Conservation (phyloP, 2,797 vertebrate species). For the Onychomys torridus region DNA sequence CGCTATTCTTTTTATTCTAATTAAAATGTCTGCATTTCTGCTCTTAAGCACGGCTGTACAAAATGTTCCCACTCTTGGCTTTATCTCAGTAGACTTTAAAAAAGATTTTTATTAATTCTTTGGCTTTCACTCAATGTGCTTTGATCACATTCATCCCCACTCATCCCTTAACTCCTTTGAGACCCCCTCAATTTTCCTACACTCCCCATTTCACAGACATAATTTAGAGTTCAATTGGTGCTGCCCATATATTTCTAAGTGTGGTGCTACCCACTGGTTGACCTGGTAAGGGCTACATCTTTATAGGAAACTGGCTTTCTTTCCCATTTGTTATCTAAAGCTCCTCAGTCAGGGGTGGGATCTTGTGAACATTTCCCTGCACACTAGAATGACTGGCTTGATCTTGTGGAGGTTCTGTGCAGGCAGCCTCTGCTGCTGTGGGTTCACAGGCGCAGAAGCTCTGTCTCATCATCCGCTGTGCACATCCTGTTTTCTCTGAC, state of each 20-base stretch:
- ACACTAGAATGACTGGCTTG: neutral
- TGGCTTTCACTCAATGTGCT: neutral
- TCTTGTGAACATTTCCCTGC: no score
- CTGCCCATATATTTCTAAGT: neutral
- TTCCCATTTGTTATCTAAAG: neutral
- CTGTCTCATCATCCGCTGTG: neutral
- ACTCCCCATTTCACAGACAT: neutral
- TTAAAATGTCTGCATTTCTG: constrained; percentile 71
- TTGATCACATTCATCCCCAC: neutral
- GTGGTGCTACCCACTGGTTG: neutral
- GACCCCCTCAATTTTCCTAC: neutral
- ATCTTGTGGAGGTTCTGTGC: neutral
- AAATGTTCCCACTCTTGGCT: constrained; percentile 24
- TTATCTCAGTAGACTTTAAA: constrained; percentile 26
- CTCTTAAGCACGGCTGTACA: constrained; percentile 49
- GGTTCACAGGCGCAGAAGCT: neutral
- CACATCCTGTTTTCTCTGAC: neutral
- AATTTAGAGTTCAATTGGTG: neutral
- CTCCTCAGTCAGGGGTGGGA: neutral
- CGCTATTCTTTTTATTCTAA: constrained; percentile 75
- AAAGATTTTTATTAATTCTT: neutral
- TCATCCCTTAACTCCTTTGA: neutral
- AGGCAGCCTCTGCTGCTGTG: neutral
- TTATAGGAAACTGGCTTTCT: neutral
- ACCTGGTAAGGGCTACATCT: neutral